Base-by-base conservation (phyloP, 2,888 invertebrate genomes). In the Pharmacophagus antenor region DNA sequence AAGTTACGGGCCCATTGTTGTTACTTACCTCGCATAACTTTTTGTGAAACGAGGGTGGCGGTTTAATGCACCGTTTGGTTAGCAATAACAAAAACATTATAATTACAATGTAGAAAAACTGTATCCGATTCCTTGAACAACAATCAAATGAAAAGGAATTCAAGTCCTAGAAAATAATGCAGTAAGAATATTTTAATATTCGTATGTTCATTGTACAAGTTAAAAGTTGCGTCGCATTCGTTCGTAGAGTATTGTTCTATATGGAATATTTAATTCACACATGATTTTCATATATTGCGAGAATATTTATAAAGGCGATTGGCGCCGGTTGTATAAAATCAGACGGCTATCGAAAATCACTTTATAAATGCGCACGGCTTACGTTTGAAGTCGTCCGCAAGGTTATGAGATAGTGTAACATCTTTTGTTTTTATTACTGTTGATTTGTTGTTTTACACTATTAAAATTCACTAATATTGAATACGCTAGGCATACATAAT, bases 1-100 rank as follows among this genome's bases (percentile, higher is more conserved):
- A 79, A 81, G 82, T 76, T 77, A 80, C 77, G 78, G 80, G 74
- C 70, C 66, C 70, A 71, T 80, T 82, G 83, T 76, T 82, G 78
- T 79, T 73, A 72, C 76, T 70, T 55, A 51, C 18, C 21, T 47
- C 46, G 50, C 56, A 56, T 46, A 51, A 46, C 46, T 37, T 42
- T 42, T 42, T 6, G 17, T n/a, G 6, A 17, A 42, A 42, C 17
- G 17, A 42, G 42, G 42, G 42, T 17, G 17, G 31, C 31, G 31
- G 10, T 7, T 10, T 10, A 31, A 15, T 15, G 31, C 31, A 12
- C 31, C 12, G 15, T 31, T 31, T 15, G 2, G 31, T 12, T 15
- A 15, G 31, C 10, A 31, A 31, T 15, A 31, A 31, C 12, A 31
- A 31, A 31, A 31, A 31, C n/a, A n/a, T n/a, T n/a, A 7, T 25